Conservation (phyloP, 1,140 invertebrate species). For the Drosophila fuyamai region DNA sequence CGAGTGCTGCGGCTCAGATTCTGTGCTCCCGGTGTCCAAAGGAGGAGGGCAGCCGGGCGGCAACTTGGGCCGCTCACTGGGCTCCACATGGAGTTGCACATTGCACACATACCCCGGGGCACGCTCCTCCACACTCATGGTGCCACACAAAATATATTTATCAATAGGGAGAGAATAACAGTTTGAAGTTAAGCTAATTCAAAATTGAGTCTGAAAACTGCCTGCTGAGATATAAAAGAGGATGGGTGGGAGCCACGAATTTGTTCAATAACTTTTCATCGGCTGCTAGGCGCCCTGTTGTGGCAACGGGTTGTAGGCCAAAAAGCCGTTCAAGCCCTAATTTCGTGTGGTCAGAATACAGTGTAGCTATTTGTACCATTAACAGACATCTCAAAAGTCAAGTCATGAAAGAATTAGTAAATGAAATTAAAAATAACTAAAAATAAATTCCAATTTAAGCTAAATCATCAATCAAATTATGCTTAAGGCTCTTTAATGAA, state of each 20-base stretch:
- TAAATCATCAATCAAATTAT: too few species aligned
- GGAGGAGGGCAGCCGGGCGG: constrained; percentile 24
- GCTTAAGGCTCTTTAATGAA: too few species aligned
- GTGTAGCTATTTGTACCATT: not conserved
- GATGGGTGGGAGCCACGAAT: constrained; percentile 35
- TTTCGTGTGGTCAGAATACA: constrained; percentile 10
- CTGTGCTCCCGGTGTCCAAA: constrained; percentile 36
- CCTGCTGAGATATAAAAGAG: constrained; percentile 41
- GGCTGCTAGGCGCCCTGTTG: constrained; percentile 73
- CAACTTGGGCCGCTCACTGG: constrained; percentile 35
- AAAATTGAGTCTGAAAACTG: constrained; percentile 14
- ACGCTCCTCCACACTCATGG: constrained; percentile 49
- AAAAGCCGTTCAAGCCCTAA: constrained; percentile 7
- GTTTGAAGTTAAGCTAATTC: constrained; percentile 18
- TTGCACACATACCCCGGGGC: constrained; percentile 51
- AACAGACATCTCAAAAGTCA: not conserved
- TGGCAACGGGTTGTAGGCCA: constrained; percentile 58
- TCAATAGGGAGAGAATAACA: constrained; percentile 1
- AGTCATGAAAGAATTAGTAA: too few species aligned
- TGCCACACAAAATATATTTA: constrained; percentile 24
- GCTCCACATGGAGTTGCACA: constrained; percentile 55
- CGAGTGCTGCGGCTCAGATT: constrained; percentile 37
- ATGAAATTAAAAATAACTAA: too few species aligned
- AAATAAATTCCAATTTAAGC: too few species aligned
- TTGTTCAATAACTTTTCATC: constrained; percentile 72